Evolutionary conservation across 2,888 invertebrate species (phyloP), one percentile per base, ranked within the genome.

Genomic region (Ennomos fuscantarius): DNA sequence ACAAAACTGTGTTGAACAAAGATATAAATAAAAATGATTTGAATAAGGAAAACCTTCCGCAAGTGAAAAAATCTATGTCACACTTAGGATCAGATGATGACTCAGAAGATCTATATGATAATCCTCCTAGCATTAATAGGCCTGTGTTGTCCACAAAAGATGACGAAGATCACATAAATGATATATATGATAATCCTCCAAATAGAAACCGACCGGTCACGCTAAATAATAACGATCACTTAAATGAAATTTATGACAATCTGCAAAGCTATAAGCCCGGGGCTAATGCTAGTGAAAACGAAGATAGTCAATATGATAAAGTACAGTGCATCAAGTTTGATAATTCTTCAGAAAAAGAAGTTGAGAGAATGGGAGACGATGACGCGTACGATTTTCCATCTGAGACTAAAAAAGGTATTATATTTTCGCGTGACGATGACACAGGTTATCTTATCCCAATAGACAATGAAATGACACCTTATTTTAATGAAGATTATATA

Each of bases 221-320:
- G 15, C n/a, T 39, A 13, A 8, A 15, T 31, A n/a, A 9, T n/a
- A 15, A 45, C 6, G 39, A 45, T 10, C 2, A 37, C n/a, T 9
- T 33, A 3, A 52, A 53, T 9, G 45, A 57, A 2, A 46, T 60
- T 15, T 62, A 64, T 44, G 56, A 62, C 9, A n/a, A 24, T 35
- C 49, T 52, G 31, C 55, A 49, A 37, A 32, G 45, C 11, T 24
- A 45, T 1, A 44, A 11, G 11, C 11, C 12, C 31, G 8, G 11
- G 11, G 8, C 12, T 8, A 10, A 31, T 6, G 9, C 8, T 12
- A n/a, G 24, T 12, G 24, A 9, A 11, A 2, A n/a, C 24, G 9
- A 31, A 8, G 41, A 53, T 1, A 34, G 35, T 9, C 31, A 35
- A 35, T 41, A 46, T 9, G 35, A 48, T 37, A n/a, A 37, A 8